Evolutionary conservation across 2,797 vertebrate genomes (phyloP).

Genomic region (Karalla daura): DNA sequence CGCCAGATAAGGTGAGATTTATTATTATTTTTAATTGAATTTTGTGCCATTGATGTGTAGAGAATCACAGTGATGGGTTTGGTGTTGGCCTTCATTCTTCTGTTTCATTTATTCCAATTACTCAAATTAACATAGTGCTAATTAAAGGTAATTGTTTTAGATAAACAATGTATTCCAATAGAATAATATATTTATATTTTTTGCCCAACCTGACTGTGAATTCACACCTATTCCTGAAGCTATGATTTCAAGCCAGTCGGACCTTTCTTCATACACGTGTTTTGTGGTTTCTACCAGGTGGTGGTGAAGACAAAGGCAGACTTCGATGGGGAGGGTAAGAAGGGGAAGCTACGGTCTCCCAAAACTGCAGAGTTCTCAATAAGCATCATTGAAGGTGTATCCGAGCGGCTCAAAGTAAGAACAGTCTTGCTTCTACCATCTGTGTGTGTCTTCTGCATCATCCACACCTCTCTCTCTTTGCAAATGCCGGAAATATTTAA

Average conservation of each 20-base stretch:
- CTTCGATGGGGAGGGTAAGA: conserved; percentile 92
- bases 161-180: neutral
- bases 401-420: conserved; percentile 95
- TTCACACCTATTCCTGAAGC: neutral
- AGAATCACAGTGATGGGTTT: conserved; percentile 1
- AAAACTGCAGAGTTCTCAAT: conserved; percentile 96
- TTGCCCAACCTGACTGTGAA: neutral
- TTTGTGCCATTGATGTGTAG: conserved; percentile 1
- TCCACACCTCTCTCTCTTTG: conserved; percentile 30
- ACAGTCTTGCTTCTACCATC: neutral
- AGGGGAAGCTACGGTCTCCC: conserved; percentile 88
- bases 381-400: conserved; percentile 93
- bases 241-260: neutral
- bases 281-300: conserved; percentile 81
- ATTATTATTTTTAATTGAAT: neutral
- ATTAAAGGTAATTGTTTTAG: neutral
- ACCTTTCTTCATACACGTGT: neutral
- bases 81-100: neutral
- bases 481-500: conserved; percentile 25
- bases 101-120: neutral
- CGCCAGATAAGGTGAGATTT: conserved; percentile 90
- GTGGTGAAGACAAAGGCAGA: conserved; percentile 97
- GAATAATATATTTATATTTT: neutral
- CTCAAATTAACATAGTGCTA: neutral
- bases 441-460: conserved; percentile 17